These are phyloP conservation scores for Gavialis gangeticus DNA, from an alignment of 2,113 vertebrate genomes.

Conservation along the genomic window DNA sequence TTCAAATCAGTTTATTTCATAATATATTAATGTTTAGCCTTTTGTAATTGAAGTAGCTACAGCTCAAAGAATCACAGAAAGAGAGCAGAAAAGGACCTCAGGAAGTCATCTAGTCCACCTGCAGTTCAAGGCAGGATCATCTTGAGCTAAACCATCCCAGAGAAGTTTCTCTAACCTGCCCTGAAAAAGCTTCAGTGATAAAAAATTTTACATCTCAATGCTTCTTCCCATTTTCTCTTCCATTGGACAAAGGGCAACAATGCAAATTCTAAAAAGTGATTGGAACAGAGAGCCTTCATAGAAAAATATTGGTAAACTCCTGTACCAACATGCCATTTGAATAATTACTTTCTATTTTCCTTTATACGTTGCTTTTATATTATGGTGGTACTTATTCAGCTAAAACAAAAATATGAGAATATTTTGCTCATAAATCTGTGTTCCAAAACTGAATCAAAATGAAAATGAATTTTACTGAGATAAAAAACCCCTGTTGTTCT, in stretches of 20 bases:
- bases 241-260: rapidly evolving
- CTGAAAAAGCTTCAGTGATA: too few relatives aligned
- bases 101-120: too few relatives aligned
- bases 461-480: background rate
- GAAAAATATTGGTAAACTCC: background rate
- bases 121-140: too few relatives aligned
- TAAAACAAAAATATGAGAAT: background rate
- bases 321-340: background rate
- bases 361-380: background rate
- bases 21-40: background rate
- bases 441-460: background rate
- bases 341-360: background rate
- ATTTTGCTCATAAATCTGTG: background rate
- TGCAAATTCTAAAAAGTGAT: background rate
- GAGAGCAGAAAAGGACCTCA: too few relatives aligned
- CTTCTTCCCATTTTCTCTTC: background rate
- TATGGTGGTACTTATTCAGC: background rate
- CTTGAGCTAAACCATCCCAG: too few relatives aligned
- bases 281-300: background rate
- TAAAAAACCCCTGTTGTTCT: background rate
- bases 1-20: background rate
- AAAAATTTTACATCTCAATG: background rate
- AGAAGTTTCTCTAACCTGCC: too few relatives aligned
- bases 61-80: too few relatives aligned
- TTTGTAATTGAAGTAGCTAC: background rate